phyloP scores from a whole-genome alignment of 2,113 vertebrate species.

The Boulengeromyrus knoepffleri region DNA sequence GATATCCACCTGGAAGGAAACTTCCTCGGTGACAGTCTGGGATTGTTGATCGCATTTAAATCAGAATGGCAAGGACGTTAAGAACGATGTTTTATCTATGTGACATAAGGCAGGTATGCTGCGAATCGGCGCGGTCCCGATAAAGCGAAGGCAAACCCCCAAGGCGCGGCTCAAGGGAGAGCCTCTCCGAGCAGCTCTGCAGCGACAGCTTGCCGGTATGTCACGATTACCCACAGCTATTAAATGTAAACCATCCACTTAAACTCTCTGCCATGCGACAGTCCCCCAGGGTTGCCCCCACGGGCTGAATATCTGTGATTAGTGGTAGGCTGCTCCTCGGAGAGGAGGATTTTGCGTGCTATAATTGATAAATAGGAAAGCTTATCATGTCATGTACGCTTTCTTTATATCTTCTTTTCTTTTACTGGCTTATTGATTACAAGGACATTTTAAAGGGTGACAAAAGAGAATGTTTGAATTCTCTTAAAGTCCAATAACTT shows the following conservation, averaged over 20 bases:
- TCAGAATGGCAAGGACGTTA: constrained; percentile 32
- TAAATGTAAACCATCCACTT: constrained; percentile 18
- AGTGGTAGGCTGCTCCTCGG: background rate
- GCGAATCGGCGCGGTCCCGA: background rate
- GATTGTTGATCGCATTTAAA: background rate
- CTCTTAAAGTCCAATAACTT: background rate
- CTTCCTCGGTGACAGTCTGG: background rate
- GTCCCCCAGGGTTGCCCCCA: background rate
- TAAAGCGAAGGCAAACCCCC: constrained; percentile 40
- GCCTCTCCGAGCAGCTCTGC: background rate
- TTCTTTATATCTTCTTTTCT: background rate
- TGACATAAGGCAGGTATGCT: background rate
- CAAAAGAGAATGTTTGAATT: background rate
- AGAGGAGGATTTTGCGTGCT: background rate
- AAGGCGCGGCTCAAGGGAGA: constrained; percentile 25
- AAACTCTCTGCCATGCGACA: constrained; percentile 1
- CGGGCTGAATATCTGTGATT: constrained; percentile 12
- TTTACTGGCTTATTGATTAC: background rate
- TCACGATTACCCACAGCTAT: background rate
- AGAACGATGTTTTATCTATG: constrained; percentile 53
- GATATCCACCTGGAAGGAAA: background rate
- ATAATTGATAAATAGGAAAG: background rate
- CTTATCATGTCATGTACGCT: background rate
- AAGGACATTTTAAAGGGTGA: background rate
- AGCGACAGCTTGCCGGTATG: constrained; percentile 21